A percentile compares a stretch with the other conserved stretches of the same genome.
Conservation (phyloP, 2,888 invertebrate genomes). For the Metellina segmentata region DNA sequence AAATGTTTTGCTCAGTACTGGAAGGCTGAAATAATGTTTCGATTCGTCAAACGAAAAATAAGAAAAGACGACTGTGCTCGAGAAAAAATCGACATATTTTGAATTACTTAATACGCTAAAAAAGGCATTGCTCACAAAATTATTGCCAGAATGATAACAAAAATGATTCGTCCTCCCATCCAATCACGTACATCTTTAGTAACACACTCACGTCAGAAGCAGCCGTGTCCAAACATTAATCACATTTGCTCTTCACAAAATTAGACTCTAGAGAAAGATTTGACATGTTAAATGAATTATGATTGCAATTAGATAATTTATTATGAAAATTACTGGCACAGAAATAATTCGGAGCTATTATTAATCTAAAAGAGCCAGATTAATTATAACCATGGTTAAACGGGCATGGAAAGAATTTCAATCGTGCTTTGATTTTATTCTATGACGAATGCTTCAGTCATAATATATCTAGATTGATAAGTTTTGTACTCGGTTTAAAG, state of each 20-base stretch:
- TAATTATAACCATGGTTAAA: neutral
- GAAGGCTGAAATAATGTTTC: too few species aligned
- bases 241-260: neutral
- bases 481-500: too few species aligned
- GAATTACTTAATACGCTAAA: too few species aligned
- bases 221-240: neutral
- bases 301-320: neutral
- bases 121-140: neutral
- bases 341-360: neutral
- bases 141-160: neutral
- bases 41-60: too few species aligned
- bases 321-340: neutral
- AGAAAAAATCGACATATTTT: too few species aligned
- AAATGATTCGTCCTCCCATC: neutral
- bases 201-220: neutral
- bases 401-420: neutral
- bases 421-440: too few species aligned
- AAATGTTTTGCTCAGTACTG: too few species aligned
- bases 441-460: too few species aligned
- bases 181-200: neutral
- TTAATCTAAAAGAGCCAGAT: neutral
- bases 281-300: neutral
- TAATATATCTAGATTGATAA: too few species aligned
- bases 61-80: too few species aligned
- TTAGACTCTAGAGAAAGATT: neutral